phyloP scores from a whole-genome alignment of 2,888 invertebrate species.

The Noctuana brunneofusca region DNA sequence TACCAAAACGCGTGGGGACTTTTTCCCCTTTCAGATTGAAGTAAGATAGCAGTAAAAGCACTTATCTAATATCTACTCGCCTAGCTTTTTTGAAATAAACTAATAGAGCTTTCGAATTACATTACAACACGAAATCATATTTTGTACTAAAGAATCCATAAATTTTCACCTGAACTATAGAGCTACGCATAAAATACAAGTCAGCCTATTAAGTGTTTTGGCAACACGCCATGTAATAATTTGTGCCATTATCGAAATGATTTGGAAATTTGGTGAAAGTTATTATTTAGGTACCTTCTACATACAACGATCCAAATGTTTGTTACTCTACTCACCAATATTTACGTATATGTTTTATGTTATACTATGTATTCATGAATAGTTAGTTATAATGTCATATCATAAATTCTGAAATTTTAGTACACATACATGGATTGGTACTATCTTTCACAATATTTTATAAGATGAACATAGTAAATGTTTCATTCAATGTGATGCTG shows the following conservation, averaged over 20 bases:
- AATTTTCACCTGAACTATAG: slow-evolving; percentile 4
- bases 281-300: slow-evolving; percentile 31
- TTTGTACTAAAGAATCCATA: neutral
- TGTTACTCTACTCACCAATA: no score
- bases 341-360: no score
- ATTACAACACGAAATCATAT: slow-evolving; percentile 6
- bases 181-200: slow-evolving; percentile 39
- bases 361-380: no score
- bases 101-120: slow-evolving; percentile 7
- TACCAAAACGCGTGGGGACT: neutral
- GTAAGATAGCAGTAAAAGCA: neutral
- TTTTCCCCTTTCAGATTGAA: neutral
- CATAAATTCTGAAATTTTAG: no score
- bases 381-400: no score
- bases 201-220: slow-evolving; percentile 44
- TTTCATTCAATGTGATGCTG: no score
- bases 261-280: slow-evolving; percentile 38
- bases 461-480: no score
- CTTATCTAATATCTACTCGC: neutral
- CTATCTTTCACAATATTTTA: no score
- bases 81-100: neutral
- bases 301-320: neutral
- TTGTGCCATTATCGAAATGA: slow-evolving; percentile 44
- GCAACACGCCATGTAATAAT: slow-evolving; percentile 51
- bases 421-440: no score